Evolutionary conservation across 2,113 vertebrate genomes (phyloP).

Genomic region (Tetrax tetrax): DNA sequence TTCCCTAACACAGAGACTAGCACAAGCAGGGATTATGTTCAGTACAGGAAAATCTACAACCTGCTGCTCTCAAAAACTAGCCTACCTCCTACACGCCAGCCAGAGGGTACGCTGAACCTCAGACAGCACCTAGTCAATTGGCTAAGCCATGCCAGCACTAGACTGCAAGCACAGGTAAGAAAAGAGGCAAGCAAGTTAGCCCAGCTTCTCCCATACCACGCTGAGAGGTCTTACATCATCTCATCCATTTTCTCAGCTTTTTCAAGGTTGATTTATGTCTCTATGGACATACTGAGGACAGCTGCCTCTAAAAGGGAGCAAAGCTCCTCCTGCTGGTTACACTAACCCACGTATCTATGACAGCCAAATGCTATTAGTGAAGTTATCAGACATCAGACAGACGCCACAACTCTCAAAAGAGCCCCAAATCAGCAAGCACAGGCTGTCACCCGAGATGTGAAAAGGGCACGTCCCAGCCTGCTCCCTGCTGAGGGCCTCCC

Average conservation of each 20-base stretch:
- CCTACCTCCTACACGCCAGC: neutral
- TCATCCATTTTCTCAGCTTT: neutral
- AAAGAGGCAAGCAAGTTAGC: neutral
- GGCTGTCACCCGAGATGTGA: neutral
- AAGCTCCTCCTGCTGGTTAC: conserved; percentile 31
- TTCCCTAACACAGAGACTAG: neutral
- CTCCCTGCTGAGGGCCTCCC: neutral
- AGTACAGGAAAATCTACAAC: neutral
- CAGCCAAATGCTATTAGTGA: fast-evolving
- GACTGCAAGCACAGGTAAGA: neutral
- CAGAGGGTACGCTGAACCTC: neutral
- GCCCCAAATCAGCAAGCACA: neutral
- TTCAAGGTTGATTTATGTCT: neutral
- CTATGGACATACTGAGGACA: fast-evolving
- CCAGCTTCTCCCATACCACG: neutral
- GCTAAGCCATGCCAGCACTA: fast-evolving
- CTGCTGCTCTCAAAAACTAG: neutral
- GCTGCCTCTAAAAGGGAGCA: neutral
- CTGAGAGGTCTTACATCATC: neutral
- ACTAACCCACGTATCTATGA: fast-evolving
- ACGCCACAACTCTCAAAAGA: fast-evolving
- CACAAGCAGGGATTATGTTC: neutral
- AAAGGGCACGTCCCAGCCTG: fast-evolving
- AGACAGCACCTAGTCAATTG: neutral
- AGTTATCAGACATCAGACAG: no score